Evolutionary conservation across 2,113 vertebrate species (phyloP).

Genomic region (Illadopsis cleaveri): DNA sequence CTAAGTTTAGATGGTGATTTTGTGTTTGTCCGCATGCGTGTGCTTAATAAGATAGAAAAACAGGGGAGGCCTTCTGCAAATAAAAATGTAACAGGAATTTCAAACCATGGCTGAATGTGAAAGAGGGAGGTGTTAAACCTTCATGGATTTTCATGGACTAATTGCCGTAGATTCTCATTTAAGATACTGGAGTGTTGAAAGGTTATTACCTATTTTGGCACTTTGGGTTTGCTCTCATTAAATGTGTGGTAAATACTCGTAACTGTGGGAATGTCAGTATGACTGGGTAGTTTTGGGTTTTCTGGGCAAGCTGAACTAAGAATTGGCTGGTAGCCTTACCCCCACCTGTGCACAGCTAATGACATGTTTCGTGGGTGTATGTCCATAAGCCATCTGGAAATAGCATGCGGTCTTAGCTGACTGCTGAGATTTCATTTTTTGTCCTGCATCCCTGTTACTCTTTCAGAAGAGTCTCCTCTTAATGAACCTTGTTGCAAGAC

Average conservation of each 20-base stretch:
- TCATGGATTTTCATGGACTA: not conserved
- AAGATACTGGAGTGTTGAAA: not conserved
- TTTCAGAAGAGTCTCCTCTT: not conserved
- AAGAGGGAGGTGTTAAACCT: not conserved
- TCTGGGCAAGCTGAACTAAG: not conserved
- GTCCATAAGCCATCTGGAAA: not conserved
- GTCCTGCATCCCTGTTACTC: not conserved
- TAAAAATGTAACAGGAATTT: not conserved
- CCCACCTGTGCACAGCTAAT: not conserved
- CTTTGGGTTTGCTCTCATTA: not conserved
- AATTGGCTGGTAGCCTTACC: not conserved
- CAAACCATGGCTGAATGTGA: not conserved
- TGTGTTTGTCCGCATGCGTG: not conserved
- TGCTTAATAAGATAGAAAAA: not conserved
- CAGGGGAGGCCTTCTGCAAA: not conserved
- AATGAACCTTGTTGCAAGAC: not conserved
- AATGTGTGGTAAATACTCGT: not conserved
- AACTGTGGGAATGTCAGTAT: not conserved
- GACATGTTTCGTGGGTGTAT: not conserved
- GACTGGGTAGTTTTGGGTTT: not conserved
- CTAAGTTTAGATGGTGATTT: conserved; percentile 61
- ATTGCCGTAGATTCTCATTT: not conserved
- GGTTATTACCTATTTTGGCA: not conserved
- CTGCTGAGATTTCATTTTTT: not conserved
- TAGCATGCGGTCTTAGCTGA: not conserved